Base-by-base conservation (phyloP, 2,888 invertebrate species). In the Athalia cordata region DNA sequence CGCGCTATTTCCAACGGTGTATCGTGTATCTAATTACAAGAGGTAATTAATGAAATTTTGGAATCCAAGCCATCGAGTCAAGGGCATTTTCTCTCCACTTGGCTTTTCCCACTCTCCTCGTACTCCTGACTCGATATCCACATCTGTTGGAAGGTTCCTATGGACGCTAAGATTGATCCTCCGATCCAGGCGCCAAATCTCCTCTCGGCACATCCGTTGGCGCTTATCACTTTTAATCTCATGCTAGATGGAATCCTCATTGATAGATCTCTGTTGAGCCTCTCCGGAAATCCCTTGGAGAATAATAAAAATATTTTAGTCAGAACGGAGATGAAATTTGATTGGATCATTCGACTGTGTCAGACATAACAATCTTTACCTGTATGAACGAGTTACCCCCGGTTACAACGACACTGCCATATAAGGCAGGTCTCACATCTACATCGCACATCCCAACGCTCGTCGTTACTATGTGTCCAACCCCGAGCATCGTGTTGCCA, bases 61-160 rank as follows among this genome's bases (percentile, higher is more conserved):
- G 15, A 45, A 49, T 29, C 13, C 59, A 47, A 7, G 5, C 7
- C 47, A 47, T n/a, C 13, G 15, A 82, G 81, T 91, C 93, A 96
- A 78, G 96, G 96, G 85, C 96, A 97, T 91, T 99, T 99, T 87
- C 99, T 93, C 87, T 99, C 99, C 64, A 99, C 96, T 91, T 99
- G 98, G 59, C 96, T 94, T 88, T 98, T 99, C 45, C 99, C 99
- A 0, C 96, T 96, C 89, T 99, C 99, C 87, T 99, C 99, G 90
- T 99, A 99, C 90, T 99, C 99, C 90, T 99, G 98, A 85, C 98
- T 98, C 0, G 98, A 98, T 84, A 99, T 98, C 99, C 99, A 99
- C 98, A 99, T 98, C 91, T 99, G 99, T 88, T 99, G 99, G 92
- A 99, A 99, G 29, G 99, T 98, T 6, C 99, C 99, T 87, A 99